phyloP scores from a whole-genome alignment of 2,888 invertebrate genomes.

The Entomobrya proxima region DNA sequence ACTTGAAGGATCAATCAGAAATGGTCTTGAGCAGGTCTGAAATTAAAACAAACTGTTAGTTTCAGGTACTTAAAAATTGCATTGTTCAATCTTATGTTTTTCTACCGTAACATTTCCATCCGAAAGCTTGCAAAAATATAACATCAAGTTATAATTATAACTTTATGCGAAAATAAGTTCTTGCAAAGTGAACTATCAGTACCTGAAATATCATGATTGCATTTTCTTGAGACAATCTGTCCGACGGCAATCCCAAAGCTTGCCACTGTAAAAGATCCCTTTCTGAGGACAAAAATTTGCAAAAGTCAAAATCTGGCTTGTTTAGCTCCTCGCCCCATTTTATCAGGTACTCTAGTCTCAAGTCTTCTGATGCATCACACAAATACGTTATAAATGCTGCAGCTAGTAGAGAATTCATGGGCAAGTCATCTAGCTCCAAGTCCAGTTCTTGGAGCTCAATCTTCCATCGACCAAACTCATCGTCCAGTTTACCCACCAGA shows the following conservation, averaged over 20 bases:
- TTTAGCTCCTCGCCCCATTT: constrained; percentile 78
- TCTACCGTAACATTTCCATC: constrained; percentile 71
- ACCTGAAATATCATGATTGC: constrained; percentile 88
- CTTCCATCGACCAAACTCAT: constrained; percentile 94
- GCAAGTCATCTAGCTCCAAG: constrained; percentile 82
- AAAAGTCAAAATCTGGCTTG: constrained; percentile 79
- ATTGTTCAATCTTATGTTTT: not conserved
- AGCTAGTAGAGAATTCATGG: constrained; percentile 83
- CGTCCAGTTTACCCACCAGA: constrained; percentile 90
- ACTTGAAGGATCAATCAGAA: constrained; percentile 93
- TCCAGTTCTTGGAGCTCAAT: constrained; percentile 82
- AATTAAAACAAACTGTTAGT: constrained; percentile 8
- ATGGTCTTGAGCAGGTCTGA: constrained; percentile 82
- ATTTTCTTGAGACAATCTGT: constrained; percentile 88
- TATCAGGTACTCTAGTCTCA: constrained; percentile 80
- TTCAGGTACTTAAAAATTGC: not conserved
- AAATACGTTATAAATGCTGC: constrained; percentile 89
- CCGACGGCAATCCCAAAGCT: constrained; percentile 88
- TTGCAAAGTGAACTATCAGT: too few relatives aligned
- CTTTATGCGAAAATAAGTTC: constrained; percentile 43
- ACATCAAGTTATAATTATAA: not conserved
- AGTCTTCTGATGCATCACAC: constrained; percentile 84
- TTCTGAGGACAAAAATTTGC: constrained; percentile 82
- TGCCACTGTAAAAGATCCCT: constrained; percentile 91
- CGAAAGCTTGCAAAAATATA: constrained; percentile 64